Base-by-base conservation (phyloP, 2,797 vertebrate genomes). In the Clamator glandarius region DNA sequence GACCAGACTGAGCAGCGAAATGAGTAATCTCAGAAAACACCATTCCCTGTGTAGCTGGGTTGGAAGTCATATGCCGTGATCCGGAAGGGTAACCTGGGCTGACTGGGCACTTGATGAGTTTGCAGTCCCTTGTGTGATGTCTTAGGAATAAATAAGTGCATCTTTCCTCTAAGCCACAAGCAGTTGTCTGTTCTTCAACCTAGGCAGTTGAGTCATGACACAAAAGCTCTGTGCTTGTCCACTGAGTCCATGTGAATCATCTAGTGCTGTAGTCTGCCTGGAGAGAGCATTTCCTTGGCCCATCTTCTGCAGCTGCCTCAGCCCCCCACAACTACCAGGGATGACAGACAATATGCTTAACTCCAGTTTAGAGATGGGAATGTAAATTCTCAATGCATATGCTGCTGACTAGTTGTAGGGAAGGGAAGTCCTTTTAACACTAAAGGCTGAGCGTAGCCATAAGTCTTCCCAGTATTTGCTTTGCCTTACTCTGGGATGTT, bases 1-100 rank as follows among this genome's bases (percentile, higher is more conserved):
- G 77, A 86, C 89, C 94, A 80, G 63, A 82, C 0, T 70, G 81
- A 80, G 78, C 62, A 66, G 66, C 75, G 55, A 73, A 87, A 81
- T 79, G 24, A 55, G 54, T 84, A 33, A 78, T 84, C 66, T 91
- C 69, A 76, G 80, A 52, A 74, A 75, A 50, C 1, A 29, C 24
- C 36, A 42, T 68, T 67, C 25, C 25, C 9, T 59, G 25, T n/a
- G 48, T 57, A 63, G 36, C 69, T 81, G 26, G 5, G 6, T 63
- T 85, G 52, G 59, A 92, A 87, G 69, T 35, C 39, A 5, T 25
- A 10, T 78, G 51, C 33, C 18, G 5, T 14, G 11, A 17, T 66
- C 55, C 2, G 5, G 54, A 13, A 70, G 48, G 44, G 42, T 75
- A 61, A 86, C 51, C 5, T 36, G 41, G 33, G 26, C 50, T 92